Conservation (phyloP, 2,113 vertebrate species). For the Microcebus murinus region DNA sequence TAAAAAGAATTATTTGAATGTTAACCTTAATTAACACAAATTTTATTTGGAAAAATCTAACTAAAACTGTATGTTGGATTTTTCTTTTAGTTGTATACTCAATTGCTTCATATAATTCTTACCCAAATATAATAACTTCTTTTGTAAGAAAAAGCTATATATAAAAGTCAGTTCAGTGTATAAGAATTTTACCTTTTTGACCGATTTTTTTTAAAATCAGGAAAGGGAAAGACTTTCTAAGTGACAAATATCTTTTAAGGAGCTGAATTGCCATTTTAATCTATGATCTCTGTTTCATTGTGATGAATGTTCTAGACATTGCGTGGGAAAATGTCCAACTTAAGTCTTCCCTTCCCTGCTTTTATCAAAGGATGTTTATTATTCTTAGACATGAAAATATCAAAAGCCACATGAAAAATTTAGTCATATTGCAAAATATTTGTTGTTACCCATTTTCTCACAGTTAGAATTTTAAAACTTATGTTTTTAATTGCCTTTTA, state of each 20-base stretch:
- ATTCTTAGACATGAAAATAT: not conserved
- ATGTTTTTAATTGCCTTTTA: not conserved
- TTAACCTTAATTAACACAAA: not conserved
- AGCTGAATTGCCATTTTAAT: constrained; percentile 38
- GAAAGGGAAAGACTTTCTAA: not conserved
- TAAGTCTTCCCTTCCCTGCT: not conserved
- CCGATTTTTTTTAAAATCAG: not conserved
- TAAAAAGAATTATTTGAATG: not conserved
- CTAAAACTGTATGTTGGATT: not conserved
- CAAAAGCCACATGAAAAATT: not conserved
- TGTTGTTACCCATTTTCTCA: not conserved
- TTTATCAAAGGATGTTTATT: not conserved
- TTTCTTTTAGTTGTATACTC: not conserved
- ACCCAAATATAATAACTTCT: not conserved
- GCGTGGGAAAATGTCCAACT: not conserved
- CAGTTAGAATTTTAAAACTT: not conserved
- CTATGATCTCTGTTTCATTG: constrained; percentile 1
- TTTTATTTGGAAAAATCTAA: not conserved
- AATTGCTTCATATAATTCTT: constrained; percentile 13
- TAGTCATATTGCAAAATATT: constrained; percentile 20
- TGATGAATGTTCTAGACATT: constrained; percentile 19
- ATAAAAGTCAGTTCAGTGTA: not conserved
- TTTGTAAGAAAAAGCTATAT: not conserved
- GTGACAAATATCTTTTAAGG: not conserved
- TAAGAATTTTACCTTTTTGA: not conserved